Evolutionary conservation across 2,797 vertebrate species (phyloP).

Genomic region (Schizopygopsis malacanthus): DNA sequence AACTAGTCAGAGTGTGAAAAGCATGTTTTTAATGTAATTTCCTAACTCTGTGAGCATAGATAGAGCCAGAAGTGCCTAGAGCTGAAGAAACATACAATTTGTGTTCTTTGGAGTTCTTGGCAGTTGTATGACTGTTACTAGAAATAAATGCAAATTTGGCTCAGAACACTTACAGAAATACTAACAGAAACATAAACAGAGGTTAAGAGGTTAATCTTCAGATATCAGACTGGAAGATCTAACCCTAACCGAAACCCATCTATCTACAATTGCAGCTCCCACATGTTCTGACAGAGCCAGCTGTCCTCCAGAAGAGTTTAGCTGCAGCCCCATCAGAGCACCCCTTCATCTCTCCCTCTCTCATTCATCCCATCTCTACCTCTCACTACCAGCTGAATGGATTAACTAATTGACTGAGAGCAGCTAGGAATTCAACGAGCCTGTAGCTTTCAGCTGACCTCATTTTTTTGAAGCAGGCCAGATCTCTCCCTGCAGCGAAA

Average conservation of each 20-base stretch:
- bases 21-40: not conserved
- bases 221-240: constrained; percentile 59
- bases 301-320: constrained; percentile 52
- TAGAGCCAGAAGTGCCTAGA: not conserved
- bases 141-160: constrained; percentile 19
- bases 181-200: not conserved
- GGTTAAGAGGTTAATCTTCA: constrained; percentile 69
- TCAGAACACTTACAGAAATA: not conserved
- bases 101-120: constrained; percentile 13
- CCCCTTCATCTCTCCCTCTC: constrained; percentile 22
- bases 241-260: constrained; percentile 46
- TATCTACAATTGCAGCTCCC: constrained; percentile 46
- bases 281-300: constrained; percentile 60
- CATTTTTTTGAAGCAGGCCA: constrained; percentile 72
- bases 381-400: constrained; percentile 60
- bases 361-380: constrained; percentile 37
- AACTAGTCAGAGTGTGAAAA: not conserved
- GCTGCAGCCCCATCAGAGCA: constrained; percentile 27
- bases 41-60: not conserved
- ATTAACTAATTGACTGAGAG: constrained; percentile 56
- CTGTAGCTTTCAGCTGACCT: constrained; percentile 72
- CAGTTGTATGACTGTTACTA: not conserved
- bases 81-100: not conserved
- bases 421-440: constrained; percentile 64
- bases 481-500: constrained; percentile 67